Percentiles rank a stretch among this genome's conserved stretches.
Conservation (phyloP, 1,140 invertebrate species). For the Potamilus streckersoni region DNA sequence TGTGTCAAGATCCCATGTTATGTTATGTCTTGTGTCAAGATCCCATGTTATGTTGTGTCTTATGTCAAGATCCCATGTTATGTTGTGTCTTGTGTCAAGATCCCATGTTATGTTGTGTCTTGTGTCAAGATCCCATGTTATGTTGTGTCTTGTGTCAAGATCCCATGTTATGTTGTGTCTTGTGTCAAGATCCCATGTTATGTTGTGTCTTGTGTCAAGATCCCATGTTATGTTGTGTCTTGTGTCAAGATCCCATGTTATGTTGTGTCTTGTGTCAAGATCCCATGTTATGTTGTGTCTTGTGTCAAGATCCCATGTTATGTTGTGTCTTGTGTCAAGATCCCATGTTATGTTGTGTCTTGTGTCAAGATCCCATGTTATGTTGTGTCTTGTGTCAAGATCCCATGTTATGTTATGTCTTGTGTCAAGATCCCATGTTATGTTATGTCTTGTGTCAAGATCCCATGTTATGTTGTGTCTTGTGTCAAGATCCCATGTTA, state of each 20-base stretch:
- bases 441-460: no score
- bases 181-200: no score
- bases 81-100: no score
- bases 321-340: no score
- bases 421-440: no score
- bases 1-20: not conserved
- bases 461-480: no score
- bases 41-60: not conserved
- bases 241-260: not conserved
- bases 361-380: not conserved
- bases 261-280: not conserved
- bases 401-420: not conserved
- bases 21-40: not conserved
- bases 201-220: no score
- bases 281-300: not conserved
- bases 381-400: not conserved
- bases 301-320: no score
- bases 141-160: not conserved
- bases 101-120: no score
- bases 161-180: not conserved
- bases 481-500: not conserved
- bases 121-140: not conserved
- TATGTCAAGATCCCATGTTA: no score
- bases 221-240: no score
- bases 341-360: no score